Conservation (phyloP, 1,140 invertebrate genomes). For the Leptopilina clavipes region DNA sequence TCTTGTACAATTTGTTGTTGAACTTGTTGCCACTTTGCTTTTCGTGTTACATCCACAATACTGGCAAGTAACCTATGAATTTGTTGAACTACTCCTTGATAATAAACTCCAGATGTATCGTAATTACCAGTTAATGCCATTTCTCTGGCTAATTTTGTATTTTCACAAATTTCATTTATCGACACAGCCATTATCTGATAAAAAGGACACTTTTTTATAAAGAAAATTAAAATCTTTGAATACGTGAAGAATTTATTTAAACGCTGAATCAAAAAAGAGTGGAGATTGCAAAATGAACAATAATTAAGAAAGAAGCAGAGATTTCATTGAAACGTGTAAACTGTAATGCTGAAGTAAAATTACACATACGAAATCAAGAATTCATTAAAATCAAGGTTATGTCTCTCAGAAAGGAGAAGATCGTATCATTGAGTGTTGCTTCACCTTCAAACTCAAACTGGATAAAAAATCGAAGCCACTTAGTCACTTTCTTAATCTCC, state of each 20-base stretch:
- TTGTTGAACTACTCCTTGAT: constrained; percentile 94
- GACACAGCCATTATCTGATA: constrained; percentile 84
- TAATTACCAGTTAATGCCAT: constrained; percentile 97
- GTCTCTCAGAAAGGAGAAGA: constrained; percentile 32
- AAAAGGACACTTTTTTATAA: not conserved
- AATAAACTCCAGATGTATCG: constrained; percentile 95
- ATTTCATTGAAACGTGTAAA: not conserved
- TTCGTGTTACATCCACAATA: constrained; percentile 86
- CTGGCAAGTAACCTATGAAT: constrained; percentile 88
- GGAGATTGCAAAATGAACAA: not conserved
- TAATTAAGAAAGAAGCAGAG: not conserved
- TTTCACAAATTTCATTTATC: constrained; percentile 92
- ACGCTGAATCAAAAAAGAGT: not conserved
- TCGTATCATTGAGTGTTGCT: constrained; percentile 9
- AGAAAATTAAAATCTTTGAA: no score
- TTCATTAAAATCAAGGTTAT: constrained; percentile 34
- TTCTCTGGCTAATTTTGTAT: constrained; percentile 94
- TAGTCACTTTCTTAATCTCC: not conserved
- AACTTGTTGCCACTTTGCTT: constrained; percentile 93
- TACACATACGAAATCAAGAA: constrained; percentile 26
- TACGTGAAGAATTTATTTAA: no score
- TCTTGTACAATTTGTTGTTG: constrained; percentile 92
- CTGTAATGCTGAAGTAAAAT: constrained; percentile 16
- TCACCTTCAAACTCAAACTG: constrained; percentile 17
- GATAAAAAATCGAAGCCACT: not conserved